Percentiles rank a stretch among this genome's conserved stretches.
phyloP scores from a whole-genome alignment of 2,113 vertebrate species.

The Campylorhamphus procurvoides region DNA sequence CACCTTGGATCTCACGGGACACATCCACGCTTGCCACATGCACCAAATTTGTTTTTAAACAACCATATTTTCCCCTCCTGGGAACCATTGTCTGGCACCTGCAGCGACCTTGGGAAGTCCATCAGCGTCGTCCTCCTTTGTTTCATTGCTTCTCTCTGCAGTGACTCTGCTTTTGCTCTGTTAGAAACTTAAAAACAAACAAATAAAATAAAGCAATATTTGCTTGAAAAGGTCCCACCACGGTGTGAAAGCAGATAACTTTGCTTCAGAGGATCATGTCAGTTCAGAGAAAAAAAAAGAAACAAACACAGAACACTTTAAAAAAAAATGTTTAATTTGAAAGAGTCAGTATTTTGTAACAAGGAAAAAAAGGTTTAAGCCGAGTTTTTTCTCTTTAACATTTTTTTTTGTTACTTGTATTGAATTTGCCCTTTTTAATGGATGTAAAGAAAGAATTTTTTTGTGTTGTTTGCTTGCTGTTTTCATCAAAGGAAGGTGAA shows the following conservation, averaged over 20 bases:
- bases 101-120: constrained; percentile 89
- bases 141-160: constrained; percentile 87
- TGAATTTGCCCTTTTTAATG: constrained; percentile 11
- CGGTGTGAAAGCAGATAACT: constrained; percentile 53
- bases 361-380: constrained; percentile 34
- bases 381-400: background rate
- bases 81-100: constrained; percentile 74
- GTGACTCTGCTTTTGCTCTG: constrained; percentile 87
- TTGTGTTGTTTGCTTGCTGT: background rate
- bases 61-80: constrained; percentile 70
- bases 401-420: constrained; percentile 21
- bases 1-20: constrained; percentile 86
- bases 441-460: constrained; percentile 23
- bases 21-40: constrained; percentile 77
- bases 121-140: constrained; percentile 85
- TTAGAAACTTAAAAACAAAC: constrained; percentile 75
- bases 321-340: background rate
- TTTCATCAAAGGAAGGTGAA: background rate
- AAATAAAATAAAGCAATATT: constrained; percentile 47
- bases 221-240: constrained; percentile 64
- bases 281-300: background rate
- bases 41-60: constrained; percentile 73
- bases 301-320: background rate
- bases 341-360: constrained; percentile 60
- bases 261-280: constrained; percentile 58